phyloP scores from a whole-genome alignment of 2,797 vertebrate species.

The Semotilus atromaculatus region DNA sequence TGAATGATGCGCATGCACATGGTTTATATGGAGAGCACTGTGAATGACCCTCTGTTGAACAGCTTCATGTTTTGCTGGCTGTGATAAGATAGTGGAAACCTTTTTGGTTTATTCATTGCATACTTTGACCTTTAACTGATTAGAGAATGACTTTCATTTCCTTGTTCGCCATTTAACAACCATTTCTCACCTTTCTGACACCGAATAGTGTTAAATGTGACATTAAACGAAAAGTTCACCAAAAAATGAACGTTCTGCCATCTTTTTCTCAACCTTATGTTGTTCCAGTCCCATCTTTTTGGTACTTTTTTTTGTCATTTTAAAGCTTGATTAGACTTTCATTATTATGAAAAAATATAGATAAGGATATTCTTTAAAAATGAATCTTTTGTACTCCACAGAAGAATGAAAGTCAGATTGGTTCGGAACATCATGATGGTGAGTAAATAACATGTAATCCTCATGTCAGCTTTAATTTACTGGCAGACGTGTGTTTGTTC shows the following conservation, averaged over 20 bases:
- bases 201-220: slow-evolving; percentile 30
- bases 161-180: slow-evolving; percentile 14
- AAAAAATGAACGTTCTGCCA: neutral
- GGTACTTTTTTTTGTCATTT: neutral
- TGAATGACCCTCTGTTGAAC: slow-evolving; percentile 53
- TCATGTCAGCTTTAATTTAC: slow-evolving; percentile 32
- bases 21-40: slow-evolving; percentile 52
- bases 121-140: slow-evolving; percentile 50
- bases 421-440: neutral
- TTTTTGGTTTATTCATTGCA: slow-evolving; percentile 53
- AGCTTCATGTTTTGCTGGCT: slow-evolving; percentile 61
- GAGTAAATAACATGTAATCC: neutral
- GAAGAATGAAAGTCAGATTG: neutral
- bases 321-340: neutral
- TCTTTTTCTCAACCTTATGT: neutral
- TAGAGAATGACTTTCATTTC: slow-evolving; percentile 36
- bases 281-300: neutral
- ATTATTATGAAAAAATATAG: neutral
- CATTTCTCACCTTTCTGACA: slow-evolving; percentile 37
- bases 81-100: slow-evolving; percentile 69
- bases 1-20: slow-evolving; percentile 46
- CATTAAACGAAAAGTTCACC: slow-evolving; percentile 13
- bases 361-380: neutral
- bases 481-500: slow-evolving; percentile 30
- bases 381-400: neutral